phyloP scores from a whole-genome alignment of 1,140 invertebrate species.

The Drosophila bifasciata region DNA sequence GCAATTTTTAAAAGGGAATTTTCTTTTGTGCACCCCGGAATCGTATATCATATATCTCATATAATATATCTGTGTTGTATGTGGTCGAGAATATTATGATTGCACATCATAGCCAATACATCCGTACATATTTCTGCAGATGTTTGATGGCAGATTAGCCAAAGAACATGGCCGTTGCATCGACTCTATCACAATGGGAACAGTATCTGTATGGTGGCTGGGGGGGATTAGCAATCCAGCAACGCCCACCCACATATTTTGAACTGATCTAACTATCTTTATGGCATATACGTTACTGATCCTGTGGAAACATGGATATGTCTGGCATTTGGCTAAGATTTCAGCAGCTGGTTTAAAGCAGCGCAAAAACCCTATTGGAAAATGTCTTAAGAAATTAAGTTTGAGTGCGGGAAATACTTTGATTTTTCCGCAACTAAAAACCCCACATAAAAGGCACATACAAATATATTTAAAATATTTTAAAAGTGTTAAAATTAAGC shows the following conservation, averaged over 20 bases:
- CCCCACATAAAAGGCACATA: too few species aligned
- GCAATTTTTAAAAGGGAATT: not conserved
- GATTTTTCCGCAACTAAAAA: too few species aligned
- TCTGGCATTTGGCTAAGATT: too few species aligned
- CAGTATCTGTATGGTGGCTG: not conserved
- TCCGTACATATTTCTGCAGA: constrained; percentile 39
- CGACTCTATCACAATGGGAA: constrained; percentile 24
- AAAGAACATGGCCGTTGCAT: constrained; percentile 35
- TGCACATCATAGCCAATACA: constrained; percentile 18
- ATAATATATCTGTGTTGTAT: constrained; percentile 33
- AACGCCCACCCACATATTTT: constrained; percentile 34
- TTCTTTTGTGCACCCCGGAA: constrained; percentile 18
- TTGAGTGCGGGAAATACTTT: too few species aligned
- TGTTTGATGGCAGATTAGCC: constrained; percentile 51
- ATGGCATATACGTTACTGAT: not conserved
- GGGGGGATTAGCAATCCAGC: constrained; percentile 16
- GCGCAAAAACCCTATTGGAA: too few species aligned
- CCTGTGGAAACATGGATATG: not conserved
- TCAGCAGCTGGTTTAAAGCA: too few species aligned
- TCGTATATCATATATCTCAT: constrained; percentile 45
- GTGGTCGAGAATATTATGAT: constrained; percentile 49
- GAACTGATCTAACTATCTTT: not conserved
- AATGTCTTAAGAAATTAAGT: too few species aligned
- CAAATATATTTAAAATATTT: too few species aligned
- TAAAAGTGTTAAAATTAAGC: too few species aligned